Base-by-base conservation (phyloP, 2,797 vertebrate genomes). In the Ctenosaura bakeri region DNA sequence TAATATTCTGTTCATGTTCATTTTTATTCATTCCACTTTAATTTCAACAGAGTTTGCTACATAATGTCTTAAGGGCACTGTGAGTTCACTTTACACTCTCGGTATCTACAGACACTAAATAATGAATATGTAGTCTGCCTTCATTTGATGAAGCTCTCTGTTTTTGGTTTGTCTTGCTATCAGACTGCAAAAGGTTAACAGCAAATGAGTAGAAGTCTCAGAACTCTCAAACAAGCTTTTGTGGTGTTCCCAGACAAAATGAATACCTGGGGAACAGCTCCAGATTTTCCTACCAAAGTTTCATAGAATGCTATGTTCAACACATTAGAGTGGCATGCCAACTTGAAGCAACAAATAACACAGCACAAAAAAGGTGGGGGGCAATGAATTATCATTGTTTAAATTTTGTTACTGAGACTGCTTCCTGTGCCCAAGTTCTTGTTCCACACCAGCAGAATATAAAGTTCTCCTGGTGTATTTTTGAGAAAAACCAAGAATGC, bases 1-100 rank as follows among this genome's bases (percentile, higher is more conserved):
- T 90, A 90, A 90, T 83, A 90, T 87, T 87, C 85, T 54, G 56
- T 87, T 87, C 89, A 42, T 86, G 42, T 12, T 83, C 69, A 56
- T 90, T 64, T 64, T 90, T 56, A 77, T 90, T 83, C 85, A 82
- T 76, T 83, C 79, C 46, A n/a, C 64, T 76, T 87, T 83, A 83
- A 83, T 66, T 87, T 76, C 71, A 83, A 66, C n/a, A 77, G 56
- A 38, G 73, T 54, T 42, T 87, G 80, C 73, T 78, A 56, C 77
- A 71, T 59, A 77, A 83, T 87, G 71, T 56, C 71, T 66, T 90
- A 77, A 78, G 89, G 79, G 56, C 59, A 66, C 35, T 13, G 22
- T 12, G 32, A 59, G 35, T 77, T 69, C n/a, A 52, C 56, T 26
- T 62, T 46, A 64, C 32, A 62, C 35, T 13, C 38, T 38, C 29